Evolutionary conservation across 1,140 invertebrate species (phyloP).

Genomic region (Solenopsis invicta): DNA sequence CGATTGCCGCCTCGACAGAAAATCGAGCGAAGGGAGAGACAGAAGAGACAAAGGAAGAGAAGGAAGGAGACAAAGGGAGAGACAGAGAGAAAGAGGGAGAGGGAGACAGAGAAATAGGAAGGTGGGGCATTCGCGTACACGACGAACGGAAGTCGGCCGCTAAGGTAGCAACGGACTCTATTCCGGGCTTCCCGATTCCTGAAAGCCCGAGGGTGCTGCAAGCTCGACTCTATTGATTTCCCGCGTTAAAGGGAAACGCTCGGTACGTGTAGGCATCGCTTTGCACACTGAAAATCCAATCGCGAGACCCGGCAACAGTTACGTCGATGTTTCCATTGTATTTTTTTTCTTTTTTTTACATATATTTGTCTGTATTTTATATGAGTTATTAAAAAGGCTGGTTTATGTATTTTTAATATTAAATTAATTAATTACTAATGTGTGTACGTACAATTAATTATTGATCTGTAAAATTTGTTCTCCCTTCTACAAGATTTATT

Average conservation of each 20-base stretch:
- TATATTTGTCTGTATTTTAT: not conserved
- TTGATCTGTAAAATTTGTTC: not conserved
- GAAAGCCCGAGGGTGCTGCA: slow-evolving; percentile 72
- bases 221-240: slow-evolving; percentile 82
- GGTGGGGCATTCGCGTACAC: slow-evolving; percentile 67
- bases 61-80: not conserved
- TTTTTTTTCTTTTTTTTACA: not conserved
- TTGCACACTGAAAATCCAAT: slow-evolving; percentile 1
- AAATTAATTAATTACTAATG: not conserved
- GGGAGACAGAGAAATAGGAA: slow-evolving; percentile 38
- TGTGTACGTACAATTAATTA: not conserved
- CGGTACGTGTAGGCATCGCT: slow-evolving; percentile 57
- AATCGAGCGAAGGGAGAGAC: slow-evolving; percentile 60
- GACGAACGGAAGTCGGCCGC: slow-evolving; percentile 71
- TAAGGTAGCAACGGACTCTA: slow-evolving; percentile 78
- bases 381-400: not conserved
- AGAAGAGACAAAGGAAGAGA: slow-evolving; percentile 13
- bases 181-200: slow-evolving; percentile 76
- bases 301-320: not conserved
- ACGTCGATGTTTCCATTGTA: not conserved
- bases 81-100: not conserved
- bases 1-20: slow-evolving; percentile 60
- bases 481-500: not conserved
- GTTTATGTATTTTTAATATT: not conserved
- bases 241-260: slow-evolving; percentile 82